phyloP scores from a whole-genome alignment of 2,888 invertebrate species.

The Cataglyphis albicans region DNA sequence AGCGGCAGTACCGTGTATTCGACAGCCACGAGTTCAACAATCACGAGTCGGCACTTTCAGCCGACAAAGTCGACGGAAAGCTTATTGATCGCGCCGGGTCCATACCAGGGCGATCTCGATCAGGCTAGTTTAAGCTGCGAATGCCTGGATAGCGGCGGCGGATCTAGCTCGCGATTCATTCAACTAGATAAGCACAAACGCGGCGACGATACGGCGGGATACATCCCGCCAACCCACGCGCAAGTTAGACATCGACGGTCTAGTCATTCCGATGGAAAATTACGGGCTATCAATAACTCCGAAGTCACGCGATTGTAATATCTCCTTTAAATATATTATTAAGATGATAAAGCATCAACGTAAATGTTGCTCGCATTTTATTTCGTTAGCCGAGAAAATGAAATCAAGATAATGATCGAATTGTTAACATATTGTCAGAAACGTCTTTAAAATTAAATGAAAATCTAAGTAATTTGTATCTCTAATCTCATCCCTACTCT shows the following conservation, averaged over 20 bases:
- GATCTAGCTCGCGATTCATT: conserved; percentile 74
- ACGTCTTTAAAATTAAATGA: not conserved
- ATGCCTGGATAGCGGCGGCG: conserved; percentile 87
- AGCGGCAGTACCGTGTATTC: conserved; percentile 77
- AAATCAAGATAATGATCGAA: not conserved
- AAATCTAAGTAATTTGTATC: not conserved
- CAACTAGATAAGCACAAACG: conserved; percentile 82
- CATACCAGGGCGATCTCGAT: conserved; percentile 89
- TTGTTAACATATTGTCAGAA: not conserved
- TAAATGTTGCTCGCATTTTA: conserved; percentile 23
- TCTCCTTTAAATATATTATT: conserved; percentile 46
- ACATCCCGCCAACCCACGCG: conserved; percentile 70
- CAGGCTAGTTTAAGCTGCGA: conserved; percentile 90
- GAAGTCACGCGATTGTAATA: conserved; percentile 81
- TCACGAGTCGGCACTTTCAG: conserved; percentile 87
- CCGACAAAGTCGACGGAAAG: conserved; percentile 94
- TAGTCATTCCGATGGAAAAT: conserved; percentile 83
- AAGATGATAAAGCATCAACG: conserved; percentile 34
- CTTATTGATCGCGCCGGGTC: conserved; percentile 89
- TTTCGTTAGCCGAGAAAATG: not conserved
- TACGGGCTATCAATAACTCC: conserved; percentile 79
- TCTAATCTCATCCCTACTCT: not conserved
- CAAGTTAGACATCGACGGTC: conserved; percentile 82
- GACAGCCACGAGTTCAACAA: conserved; percentile 79
- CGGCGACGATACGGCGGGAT: conserved; percentile 76